Conservation (phyloP, 2,797 vertebrate genomes). For the Antennarius maculatus region DNA sequence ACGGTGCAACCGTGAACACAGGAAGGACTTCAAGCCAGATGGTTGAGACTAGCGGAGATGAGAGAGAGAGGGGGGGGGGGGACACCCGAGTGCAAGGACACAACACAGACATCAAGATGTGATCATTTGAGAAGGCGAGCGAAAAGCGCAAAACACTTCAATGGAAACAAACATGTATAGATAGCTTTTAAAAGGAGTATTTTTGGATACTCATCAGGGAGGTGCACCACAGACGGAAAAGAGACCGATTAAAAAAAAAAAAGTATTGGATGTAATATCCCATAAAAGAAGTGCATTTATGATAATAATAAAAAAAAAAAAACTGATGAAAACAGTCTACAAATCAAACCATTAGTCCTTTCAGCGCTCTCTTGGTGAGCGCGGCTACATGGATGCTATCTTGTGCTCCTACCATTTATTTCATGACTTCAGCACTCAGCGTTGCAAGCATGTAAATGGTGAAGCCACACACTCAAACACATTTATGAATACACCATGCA, state of each 20-base stretch:
- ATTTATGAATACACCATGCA: background rate
- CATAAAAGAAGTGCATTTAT: slow-evolving; percentile 30
- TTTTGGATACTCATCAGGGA: slow-evolving; percentile 46
- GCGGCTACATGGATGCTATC: slow-evolving; percentile 7
- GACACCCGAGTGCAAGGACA: slow-evolving; percentile 30
- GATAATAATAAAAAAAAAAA: slow-evolving; percentile 19
- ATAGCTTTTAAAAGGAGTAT: slow-evolving; percentile 49
- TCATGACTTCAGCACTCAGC: slow-evolving; percentile 12
- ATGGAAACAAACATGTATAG: slow-evolving; percentile 60
- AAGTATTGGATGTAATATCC: slow-evolving; percentile 7
- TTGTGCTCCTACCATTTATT: slow-evolving; percentile 6
- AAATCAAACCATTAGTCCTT: background rate
- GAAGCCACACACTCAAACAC: background rate
- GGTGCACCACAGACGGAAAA: slow-evolving; percentile 2
- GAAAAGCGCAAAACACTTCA: slow-evolving; percentile 32
- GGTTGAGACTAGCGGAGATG: slow-evolving; percentile 46
- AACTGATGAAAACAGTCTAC: background rate
- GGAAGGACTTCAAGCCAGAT: slow-evolving; percentile 48
- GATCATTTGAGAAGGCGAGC: slow-evolving; percentile 49
- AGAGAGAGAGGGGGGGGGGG: slow-evolving; percentile 26
- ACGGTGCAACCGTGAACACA: slow-evolving; percentile 31
- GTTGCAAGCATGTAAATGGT: slow-evolving; percentile 1
- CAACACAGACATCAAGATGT: slow-evolving; percentile 53
- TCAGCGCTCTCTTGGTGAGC: slow-evolving; percentile 9
- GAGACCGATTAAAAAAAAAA: slow-evolving; percentile 13